Conservation (phyloP, 2,113 vertebrate genomes). For the Gobius niger region DNA sequence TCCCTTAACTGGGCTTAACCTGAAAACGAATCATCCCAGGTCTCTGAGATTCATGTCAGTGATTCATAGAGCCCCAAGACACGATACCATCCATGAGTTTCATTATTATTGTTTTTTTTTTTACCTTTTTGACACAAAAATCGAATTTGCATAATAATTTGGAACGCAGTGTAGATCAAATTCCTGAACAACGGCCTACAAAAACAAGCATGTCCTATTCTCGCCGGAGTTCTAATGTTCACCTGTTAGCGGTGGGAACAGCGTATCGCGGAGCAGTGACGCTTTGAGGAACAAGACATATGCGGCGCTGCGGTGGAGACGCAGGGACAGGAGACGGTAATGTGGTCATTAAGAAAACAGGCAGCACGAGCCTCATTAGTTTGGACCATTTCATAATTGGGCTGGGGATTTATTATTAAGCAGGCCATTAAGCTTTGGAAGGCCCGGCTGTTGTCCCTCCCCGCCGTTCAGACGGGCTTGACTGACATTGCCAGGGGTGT, state of each 20-base stretch:
- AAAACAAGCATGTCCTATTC: no score
- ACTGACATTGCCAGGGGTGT: slow-evolving; percentile 49
- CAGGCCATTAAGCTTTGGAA: slow-evolving; percentile 52
- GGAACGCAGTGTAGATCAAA: no score
- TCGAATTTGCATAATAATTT: no score
- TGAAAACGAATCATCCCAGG: no score
- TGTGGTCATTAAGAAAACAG: slow-evolving; percentile 54
- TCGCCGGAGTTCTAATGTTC: no score
- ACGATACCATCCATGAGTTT: no score
- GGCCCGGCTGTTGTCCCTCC: slow-evolving; percentile 21
- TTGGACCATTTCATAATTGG: slow-evolving; percentile 63
- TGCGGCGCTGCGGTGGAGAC: slow-evolving; percentile 25
- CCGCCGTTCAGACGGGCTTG: slow-evolving; percentile 36
- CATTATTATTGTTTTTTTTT: no score
- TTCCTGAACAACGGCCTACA: no score
- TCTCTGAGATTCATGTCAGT: no score
- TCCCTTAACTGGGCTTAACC: no score
- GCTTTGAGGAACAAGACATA: slow-evolving; percentile 37
- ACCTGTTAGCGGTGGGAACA: slow-evolving; percentile 24
- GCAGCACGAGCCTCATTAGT: slow-evolving; percentile 62
- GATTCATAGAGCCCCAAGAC: no score
- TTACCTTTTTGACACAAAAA: no score
- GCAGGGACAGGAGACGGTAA: slow-evolving; percentile 48
- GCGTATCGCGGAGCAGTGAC: slow-evolving; percentile 16
- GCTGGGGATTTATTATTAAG: slow-evolving; percentile 68